Base-by-base conservation (phyloP, 2,113 vertebrate genomes). In the Cairina moschata region DNA sequence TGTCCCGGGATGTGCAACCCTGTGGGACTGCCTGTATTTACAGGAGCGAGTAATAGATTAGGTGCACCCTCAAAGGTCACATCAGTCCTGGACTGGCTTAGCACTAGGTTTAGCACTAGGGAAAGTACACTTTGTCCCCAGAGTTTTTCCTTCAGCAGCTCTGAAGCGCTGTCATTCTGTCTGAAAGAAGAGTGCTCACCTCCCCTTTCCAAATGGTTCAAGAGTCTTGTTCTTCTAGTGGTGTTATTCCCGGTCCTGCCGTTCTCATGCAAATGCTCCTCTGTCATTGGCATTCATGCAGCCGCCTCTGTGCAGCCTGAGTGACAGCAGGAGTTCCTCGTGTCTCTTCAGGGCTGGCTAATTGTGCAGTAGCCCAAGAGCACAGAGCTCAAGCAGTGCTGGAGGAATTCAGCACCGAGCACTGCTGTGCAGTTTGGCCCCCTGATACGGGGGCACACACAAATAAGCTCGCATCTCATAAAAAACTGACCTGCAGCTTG, bases 281-380 rank as follows among this genome's bases (percentile, higher is more conserved):
- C 50, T 83, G 55, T 88, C 2, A 0, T 11, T 83, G 79, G 75
- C 34, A 75, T 96, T 91, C 84, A 31, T 3, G 1, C 58, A 58
- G 62, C 54, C 0, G 0, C 29, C 65, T 90, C 73, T 60, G 32
- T 60, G 42, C 62, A 75, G 38, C 74, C 56, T 1, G 0, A 78
- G 32, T 32, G 16, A 13, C 54, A 60, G 42, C 46, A 0, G 59
- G 1, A 46, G 60, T 91, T 88, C 54, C 54, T 22, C 36, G 5
- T 42, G 17, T 93, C 86, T 91, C 42, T 93, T 86, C 65, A 52
- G 88, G 60, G 18, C 66, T 38, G 20, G 21, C 23, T 93, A 68
- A 93, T 88, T 86, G 86, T 2, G 8, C 58, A 54, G 83, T 92
- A 93, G 91, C 88, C 95, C 86, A 78, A 86, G 91, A 94, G 40